Conservation (phyloP, 35 echinoderm and acorn worm genomes). For the Ophioderma brevispina region DNA sequence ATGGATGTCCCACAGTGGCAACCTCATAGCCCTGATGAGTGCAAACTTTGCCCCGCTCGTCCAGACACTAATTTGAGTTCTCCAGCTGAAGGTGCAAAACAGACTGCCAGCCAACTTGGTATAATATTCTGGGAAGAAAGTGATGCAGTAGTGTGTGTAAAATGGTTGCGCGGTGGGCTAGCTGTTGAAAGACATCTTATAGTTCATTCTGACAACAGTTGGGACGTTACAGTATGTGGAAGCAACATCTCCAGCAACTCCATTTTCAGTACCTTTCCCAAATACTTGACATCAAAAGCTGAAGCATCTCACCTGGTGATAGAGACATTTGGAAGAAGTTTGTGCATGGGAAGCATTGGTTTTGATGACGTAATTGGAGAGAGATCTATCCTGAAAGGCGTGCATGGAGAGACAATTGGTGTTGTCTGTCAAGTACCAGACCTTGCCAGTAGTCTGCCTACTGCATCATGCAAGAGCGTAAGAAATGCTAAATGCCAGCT, state of each 20-base stretch:
- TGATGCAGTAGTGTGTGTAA: background rate
- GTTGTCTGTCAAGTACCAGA: background rate
- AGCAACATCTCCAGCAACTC: background rate
- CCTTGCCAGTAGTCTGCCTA: background rate
- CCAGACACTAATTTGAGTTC: background rate
- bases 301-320: background rate
- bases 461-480: background rate
- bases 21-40: too few relatives aligned
- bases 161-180: background rate
- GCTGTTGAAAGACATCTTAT: background rate
- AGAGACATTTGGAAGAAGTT: background rate
- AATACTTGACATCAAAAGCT: background rate
- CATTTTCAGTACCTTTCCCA: background rate
- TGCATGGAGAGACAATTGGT: background rate
- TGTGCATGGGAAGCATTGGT: background rate
- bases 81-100: background rate
- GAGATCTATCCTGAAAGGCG: background rate
- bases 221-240: background rate
- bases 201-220: background rate
- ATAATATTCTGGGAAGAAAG: background rate
- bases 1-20: too few relatives aligned
- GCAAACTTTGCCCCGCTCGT: too few relatives aligned
- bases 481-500: background rate
- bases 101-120: background rate
- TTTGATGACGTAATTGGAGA: background rate